phyloP scores from a whole-genome alignment of 1,140 invertebrate genomes.

The Heterodera carotae region DNA sequence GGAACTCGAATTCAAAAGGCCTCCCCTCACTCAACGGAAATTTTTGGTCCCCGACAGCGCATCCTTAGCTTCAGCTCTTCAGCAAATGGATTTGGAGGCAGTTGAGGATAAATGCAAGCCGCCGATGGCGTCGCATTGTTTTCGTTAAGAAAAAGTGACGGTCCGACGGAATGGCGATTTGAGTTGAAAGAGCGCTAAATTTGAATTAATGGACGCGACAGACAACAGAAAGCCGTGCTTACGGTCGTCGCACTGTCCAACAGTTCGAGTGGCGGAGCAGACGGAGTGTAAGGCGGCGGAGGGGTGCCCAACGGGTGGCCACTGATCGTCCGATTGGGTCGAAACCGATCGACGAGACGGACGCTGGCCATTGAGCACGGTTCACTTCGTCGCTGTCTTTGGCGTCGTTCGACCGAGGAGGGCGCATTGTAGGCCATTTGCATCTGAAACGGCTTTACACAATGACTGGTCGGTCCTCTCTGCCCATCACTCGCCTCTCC shows the following conservation, averaged over 20 bases:
- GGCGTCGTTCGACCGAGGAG: conserved; percentile 21
- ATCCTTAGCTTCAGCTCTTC: conserved; percentile 1
- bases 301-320: conserved; percentile 36
- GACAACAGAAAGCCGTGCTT: background rate
- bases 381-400: conserved; percentile 17
- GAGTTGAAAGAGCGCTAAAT: conserved; percentile 3
- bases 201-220: background rate
- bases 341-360: background rate
- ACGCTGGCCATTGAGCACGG: background rate
- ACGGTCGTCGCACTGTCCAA: conserved; percentile 8
- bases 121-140: background rate
- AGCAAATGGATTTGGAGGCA: conserved; percentile 41
- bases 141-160: background rate
- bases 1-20: no score
- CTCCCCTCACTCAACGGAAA: no score
- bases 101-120: conserved; percentile 32
- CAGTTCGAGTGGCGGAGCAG: conserved; percentile 31
- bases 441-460: background rate
- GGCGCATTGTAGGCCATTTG: conserved; percentile 31
- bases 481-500: conserved; percentile 19
- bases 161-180: conserved; percentile 19
- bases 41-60: conserved; percentile 1
- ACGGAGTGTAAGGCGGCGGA: conserved; percentile 50
- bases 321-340: background rate
- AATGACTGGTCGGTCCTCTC: background rate